Base-by-base conservation (phyloP, 64 coral and sea anemone species). In the Cladopsammia gracilis region DNA sequence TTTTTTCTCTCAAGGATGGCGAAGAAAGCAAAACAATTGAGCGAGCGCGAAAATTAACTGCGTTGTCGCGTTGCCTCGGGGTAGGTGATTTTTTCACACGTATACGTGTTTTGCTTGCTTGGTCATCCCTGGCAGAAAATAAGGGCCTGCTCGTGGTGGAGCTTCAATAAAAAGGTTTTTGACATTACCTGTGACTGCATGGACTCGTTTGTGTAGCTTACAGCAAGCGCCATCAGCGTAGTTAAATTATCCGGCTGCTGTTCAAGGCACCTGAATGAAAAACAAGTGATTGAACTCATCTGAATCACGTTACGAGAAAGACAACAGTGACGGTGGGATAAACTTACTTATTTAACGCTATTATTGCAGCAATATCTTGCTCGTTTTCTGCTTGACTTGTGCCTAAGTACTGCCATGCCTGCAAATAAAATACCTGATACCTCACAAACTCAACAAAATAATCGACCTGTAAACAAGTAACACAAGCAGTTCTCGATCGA, bases 331-430 rank as follows among this genome's bases (percentile, higher is more conserved):
- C 7, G 25, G 20, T 42, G 5, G 48, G 25, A 74, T 11, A 20
- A 2, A 71, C 90, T 73, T 71, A 98, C 97, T 96, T 96, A 71
- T 98, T 98, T 4, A 98, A 54, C 12, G 97, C 97, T 47, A 76
- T 93, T 46, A 98, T 98, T 46, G 97, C 97, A 10, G 90, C 73
- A 16, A 85, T 85, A 74, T 98, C 97, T 96, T 98, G 97, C 61
- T 98, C 97, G 56, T 98, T 98, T 85, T 98, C 97, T 54, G 97
- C 94, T 88, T 98, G 97, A 86, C 97, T 98, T 85, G 97, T 98
- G 5, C 97, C 97, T 12, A 98, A 83, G 56, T 98, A 98, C 83
- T 96, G 97, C 97, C 97, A 98, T 3, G 91, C 97, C 97, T 98
- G 87, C 64, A 25, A 51, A 4, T 57, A 69, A 76, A 10, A 76